Percentiles rank a stretch among this genome's conserved stretches.
Conservation (phyloP, 2,113 vertebrate genomes). For the Gavialis gangeticus region DNA sequence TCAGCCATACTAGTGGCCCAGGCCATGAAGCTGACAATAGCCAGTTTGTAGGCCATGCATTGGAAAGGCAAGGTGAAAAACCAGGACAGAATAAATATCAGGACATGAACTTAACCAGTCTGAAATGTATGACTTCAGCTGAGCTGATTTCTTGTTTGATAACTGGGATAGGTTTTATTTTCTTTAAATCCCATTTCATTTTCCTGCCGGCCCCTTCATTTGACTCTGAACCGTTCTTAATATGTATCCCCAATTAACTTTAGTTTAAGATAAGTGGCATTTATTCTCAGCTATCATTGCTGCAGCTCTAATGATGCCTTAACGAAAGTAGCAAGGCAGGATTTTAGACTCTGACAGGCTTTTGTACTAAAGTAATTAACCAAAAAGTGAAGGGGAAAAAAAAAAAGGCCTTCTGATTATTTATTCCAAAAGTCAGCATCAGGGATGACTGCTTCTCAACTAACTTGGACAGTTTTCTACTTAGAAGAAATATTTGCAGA, state of each 20-base stretch:
- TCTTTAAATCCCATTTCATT: constrained; percentile 49
- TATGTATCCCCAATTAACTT: constrained; percentile 43
- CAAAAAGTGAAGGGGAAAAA: constrained; percentile 3
- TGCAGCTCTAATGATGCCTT: constrained; percentile 40
- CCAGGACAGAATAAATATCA: background rate
- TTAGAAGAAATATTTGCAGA: constrained; percentile 42
- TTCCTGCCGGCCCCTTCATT: constrained; percentile 29
- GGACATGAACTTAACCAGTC: background rate
- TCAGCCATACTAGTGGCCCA: background rate
- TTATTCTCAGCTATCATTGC: constrained; percentile 32
- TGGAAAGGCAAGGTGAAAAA: background rate
- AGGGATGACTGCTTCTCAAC: constrained; percentile 40
- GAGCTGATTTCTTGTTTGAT: constrained; percentile 16
- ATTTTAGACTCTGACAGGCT: constrained; percentile 54
- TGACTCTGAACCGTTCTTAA: constrained; percentile 31
- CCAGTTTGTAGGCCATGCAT: background rate
- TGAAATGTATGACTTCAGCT: background rate
- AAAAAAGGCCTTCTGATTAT: constrained; percentile 38
- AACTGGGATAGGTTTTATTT: constrained; percentile 37
- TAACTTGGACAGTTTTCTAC: constrained; percentile 44
- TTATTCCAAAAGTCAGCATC: constrained; percentile 46
- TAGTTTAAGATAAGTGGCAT: background rate
- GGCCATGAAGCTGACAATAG: background rate
- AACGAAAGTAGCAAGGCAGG: constrained; percentile 50
- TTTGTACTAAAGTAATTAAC: constrained; percentile 64